Evolutionary conservation across 2,888 invertebrate species (phyloP).

Genomic region (Ischnus inquisitorius): DNA sequence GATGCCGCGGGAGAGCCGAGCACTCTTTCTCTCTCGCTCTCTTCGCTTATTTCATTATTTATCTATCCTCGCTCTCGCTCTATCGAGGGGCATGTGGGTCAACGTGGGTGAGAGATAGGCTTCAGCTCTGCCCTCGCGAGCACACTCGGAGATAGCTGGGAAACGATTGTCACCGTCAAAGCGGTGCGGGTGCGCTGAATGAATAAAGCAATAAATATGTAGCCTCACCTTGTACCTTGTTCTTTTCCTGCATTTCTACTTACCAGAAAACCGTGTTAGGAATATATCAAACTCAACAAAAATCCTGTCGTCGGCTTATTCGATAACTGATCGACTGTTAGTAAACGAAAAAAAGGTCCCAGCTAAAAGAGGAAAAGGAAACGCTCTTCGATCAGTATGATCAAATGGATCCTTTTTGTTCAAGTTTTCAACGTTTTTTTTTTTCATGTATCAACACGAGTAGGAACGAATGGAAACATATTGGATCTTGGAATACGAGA

Average conservation of each 20-base stretch:
- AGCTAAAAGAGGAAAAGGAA: no score
- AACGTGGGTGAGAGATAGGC: conserved; percentile 51
- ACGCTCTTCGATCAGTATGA: background rate
- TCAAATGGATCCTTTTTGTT: background rate
- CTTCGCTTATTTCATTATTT: conserved; percentile 10
- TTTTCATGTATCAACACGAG: background rate
- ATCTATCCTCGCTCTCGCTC: conserved; percentile 15
- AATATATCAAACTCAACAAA: background rate
- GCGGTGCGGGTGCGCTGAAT: conserved; percentile 14
- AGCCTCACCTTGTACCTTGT: background rate
- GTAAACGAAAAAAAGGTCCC: background rate
- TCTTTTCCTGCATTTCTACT: background rate
- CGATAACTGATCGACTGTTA: background rate
- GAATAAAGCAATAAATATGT: background rate
- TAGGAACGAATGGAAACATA: conserved; percentile 6
- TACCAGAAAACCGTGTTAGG: background rate
- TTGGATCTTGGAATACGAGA: conserved; percentile 13
- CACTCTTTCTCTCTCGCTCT: conserved; percentile 6
- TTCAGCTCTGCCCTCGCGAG: conserved; percentile 20
- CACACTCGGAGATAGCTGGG: conserved; percentile 38
- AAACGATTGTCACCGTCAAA: conserved; percentile 31
- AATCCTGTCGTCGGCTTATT: background rate
- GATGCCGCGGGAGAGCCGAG: conserved; percentile 5
- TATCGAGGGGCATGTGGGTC: conserved; percentile 48
- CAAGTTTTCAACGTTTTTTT: background rate